Evolutionary conservation across 1,140 invertebrate genomes (phyloP).

Genomic region (Neoseiulus cucumeris): DNA sequence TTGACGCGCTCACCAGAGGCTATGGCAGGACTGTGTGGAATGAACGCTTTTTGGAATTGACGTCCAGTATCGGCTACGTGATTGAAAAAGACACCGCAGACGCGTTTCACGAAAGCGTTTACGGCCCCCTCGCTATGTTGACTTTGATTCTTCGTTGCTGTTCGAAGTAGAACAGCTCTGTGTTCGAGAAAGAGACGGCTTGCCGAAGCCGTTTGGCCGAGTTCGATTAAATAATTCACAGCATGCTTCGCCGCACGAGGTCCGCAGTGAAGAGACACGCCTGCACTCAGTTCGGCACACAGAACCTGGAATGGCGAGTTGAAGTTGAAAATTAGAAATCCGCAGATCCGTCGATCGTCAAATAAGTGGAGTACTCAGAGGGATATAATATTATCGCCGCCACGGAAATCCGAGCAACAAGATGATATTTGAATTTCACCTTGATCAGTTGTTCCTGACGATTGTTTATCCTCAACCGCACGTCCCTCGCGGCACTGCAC

Average conservation of each 20-base stretch:
- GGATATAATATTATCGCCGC: too few relatives aligned
- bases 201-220: constrained; percentile 49
- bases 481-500: neutral
- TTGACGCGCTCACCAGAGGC: neutral
- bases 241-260: constrained; percentile 61
- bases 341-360: neutral
- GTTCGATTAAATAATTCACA: constrained; percentile 61
- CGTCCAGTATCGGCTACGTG: constrained; percentile 63
- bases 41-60: constrained; percentile 63
- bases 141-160: constrained; percentile 61
- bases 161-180: constrained; percentile 57
- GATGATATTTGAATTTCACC: neutral
- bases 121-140: constrained; percentile 53
- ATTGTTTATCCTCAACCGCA: neutral
- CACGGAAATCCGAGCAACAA: too few relatives aligned
- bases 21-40: constrained; percentile 34
- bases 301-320: constrained; percentile 58
- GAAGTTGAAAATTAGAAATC: constrained; percentile 37
- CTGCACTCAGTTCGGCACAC: constrained; percentile 65
- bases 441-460: constrained; percentile 3
- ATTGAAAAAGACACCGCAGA: constrained; percentile 51
- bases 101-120: constrained; percentile 56
- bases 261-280: constrained; percentile 73
- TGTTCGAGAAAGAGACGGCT: constrained; percentile 68
- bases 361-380: too few relatives aligned